Evolutionary conservation across 2,797 vertebrate genomes (phyloP), one percentile per base, ranked within the genome.

Genomic region (Sebastes paucispinis): DNA sequence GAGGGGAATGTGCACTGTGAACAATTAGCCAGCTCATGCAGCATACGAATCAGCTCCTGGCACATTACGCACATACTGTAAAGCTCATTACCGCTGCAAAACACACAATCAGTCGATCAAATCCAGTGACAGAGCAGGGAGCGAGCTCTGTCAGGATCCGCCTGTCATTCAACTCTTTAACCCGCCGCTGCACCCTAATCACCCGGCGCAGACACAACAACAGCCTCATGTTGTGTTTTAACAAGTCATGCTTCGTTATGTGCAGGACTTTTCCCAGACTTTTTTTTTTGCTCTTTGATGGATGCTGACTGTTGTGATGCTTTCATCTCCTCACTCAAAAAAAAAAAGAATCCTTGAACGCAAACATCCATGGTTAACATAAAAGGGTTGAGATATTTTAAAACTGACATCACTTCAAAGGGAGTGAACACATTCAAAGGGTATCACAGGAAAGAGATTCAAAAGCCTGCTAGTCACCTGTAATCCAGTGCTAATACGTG

Each of bases 391-490:
- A 90, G 91, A 92, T 94, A 92, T 92, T 92, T 92, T 88, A 88
- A 94, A 94, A 92, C 89, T 93, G 93, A 93, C 94, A 92, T 85
- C 84, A 90, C 93, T 94, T 94, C 94, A 94, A 94, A 94, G 92
- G 87, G 64, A 85, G 77, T 63, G 91, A 91, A 80, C 88, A 80
- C 88, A 93, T 94, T 92, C 91, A 93, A 94, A 94, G 92, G 89
- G 86, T 86, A 93, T 94, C 92, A 91, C 76, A 92, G 90, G 92
- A 86, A 88, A 75, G 90, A 92, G 89, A 92, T 89, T 90, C 90
- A 92, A 90, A 94, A 89, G 90, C 89, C 90, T 85, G 86, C 91
- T 88, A 89, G 90, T 93, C 92, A 94, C 94, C 94, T 94, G 93
- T 94, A 93, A 94, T 93, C 93, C 92, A 92, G 88, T 87, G 91